Evolutionary conservation across 2,113 vertebrate genomes (phyloP).

Genomic region (Rissa tridactyla): DNA sequence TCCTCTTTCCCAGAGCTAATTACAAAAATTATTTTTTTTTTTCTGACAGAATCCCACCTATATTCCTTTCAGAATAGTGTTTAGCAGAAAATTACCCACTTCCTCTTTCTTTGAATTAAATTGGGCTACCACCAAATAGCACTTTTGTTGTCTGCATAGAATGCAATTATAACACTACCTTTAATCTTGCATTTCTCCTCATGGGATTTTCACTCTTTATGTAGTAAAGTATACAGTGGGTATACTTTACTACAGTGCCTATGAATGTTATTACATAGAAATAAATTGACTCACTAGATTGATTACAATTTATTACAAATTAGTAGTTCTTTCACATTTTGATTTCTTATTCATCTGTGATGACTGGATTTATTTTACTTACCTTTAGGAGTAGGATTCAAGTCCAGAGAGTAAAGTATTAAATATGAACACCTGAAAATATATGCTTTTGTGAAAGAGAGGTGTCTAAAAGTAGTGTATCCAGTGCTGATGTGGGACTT

Average conservation of each 20-base stretch:
- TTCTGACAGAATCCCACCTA: background rate
- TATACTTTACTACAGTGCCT: background rate
- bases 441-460: background rate
- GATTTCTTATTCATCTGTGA: background rate
- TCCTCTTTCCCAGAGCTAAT: background rate
- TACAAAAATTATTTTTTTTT: background rate
- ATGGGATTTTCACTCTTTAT: background rate
- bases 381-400: background rate
- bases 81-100: background rate
- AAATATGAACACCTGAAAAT: background rate
- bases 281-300: background rate
- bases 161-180: background rate
- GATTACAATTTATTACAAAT: background rate
- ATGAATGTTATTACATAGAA: background rate
- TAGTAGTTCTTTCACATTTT: background rate
- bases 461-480: background rate
- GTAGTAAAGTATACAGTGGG: background rate
- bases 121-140: background rate
- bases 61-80: background rate
- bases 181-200: background rate
- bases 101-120: background rate
- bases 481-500: background rate
- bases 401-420: background rate
- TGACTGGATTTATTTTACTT: background rate
- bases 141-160: background rate